Evolutionary conservation across 2,113 vertebrate species (phyloP), one percentile per base, ranked within the genome.

Genomic region (Aleadryas rufinucha): DNA sequence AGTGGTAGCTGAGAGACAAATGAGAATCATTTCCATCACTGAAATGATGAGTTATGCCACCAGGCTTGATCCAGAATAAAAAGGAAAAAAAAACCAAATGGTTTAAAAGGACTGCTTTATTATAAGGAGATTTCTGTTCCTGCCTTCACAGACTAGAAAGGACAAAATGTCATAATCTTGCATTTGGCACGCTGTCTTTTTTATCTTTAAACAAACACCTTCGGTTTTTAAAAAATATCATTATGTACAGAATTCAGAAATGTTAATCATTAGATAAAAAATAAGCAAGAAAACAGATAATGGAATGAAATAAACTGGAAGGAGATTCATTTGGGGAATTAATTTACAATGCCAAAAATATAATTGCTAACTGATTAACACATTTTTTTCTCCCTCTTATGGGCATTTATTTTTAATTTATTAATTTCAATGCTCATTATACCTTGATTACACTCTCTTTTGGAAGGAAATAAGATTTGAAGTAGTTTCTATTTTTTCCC

Each of bases 371-470:
- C 80, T 97, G 96, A 98, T 96, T 96, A 92, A 95, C 92, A 95
- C 53, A 66, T 93, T 96, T 97, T 95, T 97, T 95, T 88, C 90
- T 93, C 83, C 93, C 84, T 96, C 93, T 96, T 98, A 95, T 84
- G 91, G 94, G 94, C 71, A 98, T 97, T 98, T 98, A 96, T 94
- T 97, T 98, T 98, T 97, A 97, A 98, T 97, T 98, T 97, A 97
- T 98, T 98, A 97, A 98, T 98, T 98, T 97, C 82, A 97, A 49
- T 97, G 83, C 89, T 97, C 90, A 97, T 98, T 98, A 98, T 60
- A 93, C 92, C 97, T 95, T 91, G 94, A 98, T 98, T 96, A 96
- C n/a, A 89, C 66, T 96, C 81, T 96, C 93, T 94, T 97, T 96
- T 93, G 74, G 82, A 85, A 98, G 80, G 93, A 98, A 98, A 96